A percentile compares a stretch with the other conserved stretches of the same genome.
phyloP scores from a whole-genome alignment of 30 jellyfish, hydroid and myxozoan species.

The Mastigias papua region DNA sequence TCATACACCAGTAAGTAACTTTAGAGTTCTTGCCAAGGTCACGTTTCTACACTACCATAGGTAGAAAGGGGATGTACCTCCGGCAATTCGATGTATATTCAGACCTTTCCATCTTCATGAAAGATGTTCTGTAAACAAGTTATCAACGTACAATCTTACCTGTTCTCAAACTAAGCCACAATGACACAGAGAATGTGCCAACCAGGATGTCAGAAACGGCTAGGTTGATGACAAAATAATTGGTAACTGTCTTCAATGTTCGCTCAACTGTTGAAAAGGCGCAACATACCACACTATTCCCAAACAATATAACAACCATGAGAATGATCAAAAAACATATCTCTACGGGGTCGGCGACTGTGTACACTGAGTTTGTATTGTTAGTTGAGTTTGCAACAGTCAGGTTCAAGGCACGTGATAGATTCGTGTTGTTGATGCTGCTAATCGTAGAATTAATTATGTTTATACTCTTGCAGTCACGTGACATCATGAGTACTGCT shows the following conservation, averaged over 20 bases:
- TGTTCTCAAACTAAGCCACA: conserved; percentile 70
- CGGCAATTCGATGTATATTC: not conserved
- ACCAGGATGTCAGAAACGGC: conserved; percentile 77
- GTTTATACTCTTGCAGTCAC: not conserved
- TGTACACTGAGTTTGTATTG: not conserved
- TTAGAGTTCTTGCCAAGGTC: not conserved
- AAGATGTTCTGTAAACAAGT: not conserved
- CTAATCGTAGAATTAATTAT: not conserved
- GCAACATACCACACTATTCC: conserved; percentile 61
- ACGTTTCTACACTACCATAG: no score
- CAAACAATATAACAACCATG: conserved; percentile 63
- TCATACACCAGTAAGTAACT: no score
- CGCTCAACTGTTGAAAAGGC: conserved; percentile 74
- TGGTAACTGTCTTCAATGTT: conserved; percentile 60
- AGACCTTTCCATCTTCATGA: not conserved
- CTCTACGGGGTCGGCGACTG: conserved; percentile 65
- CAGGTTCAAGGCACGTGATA: not conserved
- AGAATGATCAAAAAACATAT: conserved; percentile 44
- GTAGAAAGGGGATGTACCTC: no score
- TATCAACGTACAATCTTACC: conserved; percentile 17
- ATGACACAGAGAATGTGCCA: conserved; percentile 67
- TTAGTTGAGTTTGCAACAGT: not conserved
- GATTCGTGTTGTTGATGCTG: not conserved
- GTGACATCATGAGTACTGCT: conserved; percentile 4
- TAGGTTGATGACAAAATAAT: conserved; percentile 68